Evolutionary conservation across 1,140 invertebrate genomes (phyloP), one percentile per base, ranked within the genome.

Genomic region (Amphibalanus amphitrite): DNA sequence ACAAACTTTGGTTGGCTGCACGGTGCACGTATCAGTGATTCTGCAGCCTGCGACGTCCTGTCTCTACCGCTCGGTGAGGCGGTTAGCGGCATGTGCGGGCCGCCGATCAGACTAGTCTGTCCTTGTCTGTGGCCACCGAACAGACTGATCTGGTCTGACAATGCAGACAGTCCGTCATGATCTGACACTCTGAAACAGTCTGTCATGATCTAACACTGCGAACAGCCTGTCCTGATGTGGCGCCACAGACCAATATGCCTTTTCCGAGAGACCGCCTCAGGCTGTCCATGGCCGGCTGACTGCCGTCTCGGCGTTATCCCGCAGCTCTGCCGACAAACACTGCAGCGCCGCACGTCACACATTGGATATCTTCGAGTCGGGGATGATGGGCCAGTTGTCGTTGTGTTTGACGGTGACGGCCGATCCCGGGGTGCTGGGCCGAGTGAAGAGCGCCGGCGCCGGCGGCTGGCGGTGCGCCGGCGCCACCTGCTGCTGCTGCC

Each of bases 401-500:
- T 13, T 23, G 13, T 20, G 47, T 59, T 59, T 59, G 47, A 59
- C 47, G 20, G 47, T 59, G 47, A 23, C 47, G 47, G 47, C 47
- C 47, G 47, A 59, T 8, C 47, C 47, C 1, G 47, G 47, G 6
- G 47, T 59, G 47, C 47, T 23, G 47, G 47, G 47, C 13, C 47
- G 47, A 20, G 13, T 23, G 47, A 20, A 13, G 47, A 59, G 23
- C 47, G 23, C 13, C 47, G 47, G 47, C 47, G 47, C 13, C 47
- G 47, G 47, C 47, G 47, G 47, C 47, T 13, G 13, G 47, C 47
- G 6, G 6, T 38, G 38, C n/a, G 38, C 38, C 38, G 47, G 47
- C 47, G 38, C 47, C 33, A 38, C 33, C 33, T 38, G 4, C 29
- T 72, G 70, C 73, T 75, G 70, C 76, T 78, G 33, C 33, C 33